These are phyloP conservation scores for Pipistrellus pygmaeus DNA, from an alignment of 2,797 vertebrate genomes.

Conservation along the genomic window DNA sequence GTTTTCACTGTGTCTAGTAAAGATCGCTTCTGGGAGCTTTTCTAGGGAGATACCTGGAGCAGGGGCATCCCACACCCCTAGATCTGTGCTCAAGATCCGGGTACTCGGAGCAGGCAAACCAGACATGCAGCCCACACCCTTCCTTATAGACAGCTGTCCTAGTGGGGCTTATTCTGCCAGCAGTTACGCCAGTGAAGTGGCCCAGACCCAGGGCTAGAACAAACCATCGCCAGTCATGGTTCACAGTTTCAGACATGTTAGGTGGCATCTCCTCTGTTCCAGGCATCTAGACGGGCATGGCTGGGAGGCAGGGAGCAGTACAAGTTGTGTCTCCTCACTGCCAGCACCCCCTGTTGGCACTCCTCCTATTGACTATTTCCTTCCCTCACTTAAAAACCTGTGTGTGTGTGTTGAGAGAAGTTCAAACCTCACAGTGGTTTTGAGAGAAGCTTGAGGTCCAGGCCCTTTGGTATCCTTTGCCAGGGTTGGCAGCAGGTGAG, in stretches of 20 bases:
- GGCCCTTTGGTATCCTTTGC: not conserved
- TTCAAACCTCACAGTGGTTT: not conserved
- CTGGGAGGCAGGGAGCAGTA: not conserved
- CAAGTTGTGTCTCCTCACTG: not conserved
- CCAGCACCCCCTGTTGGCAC: not conserved
- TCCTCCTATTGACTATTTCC: not conserved
- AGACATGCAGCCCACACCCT: not conserved
- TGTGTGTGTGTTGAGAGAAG: not conserved
- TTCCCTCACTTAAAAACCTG: not conserved
- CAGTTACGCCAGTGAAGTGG: not conserved
- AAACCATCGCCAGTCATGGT: not conserved
- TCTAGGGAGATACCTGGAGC: not conserved
- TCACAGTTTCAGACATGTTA: not conserved
- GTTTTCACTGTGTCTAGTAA: not conserved
- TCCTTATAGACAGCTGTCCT: not conserved
- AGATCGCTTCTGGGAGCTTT: not conserved
- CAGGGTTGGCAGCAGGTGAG: not conserved
- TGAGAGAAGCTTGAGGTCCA: conserved; percentile 10
- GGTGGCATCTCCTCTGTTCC: not conserved
- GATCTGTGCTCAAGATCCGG: not conserved
- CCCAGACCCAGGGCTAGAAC: not conserved
- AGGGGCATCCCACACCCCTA: not conserved
- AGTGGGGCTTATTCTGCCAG: not conserved
- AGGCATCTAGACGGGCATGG: not conserved
- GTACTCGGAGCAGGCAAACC: not conserved